Evolutionary conservation across 1,140 invertebrate genomes (phyloP).

Genomic region (Apis dorsata): DNA sequence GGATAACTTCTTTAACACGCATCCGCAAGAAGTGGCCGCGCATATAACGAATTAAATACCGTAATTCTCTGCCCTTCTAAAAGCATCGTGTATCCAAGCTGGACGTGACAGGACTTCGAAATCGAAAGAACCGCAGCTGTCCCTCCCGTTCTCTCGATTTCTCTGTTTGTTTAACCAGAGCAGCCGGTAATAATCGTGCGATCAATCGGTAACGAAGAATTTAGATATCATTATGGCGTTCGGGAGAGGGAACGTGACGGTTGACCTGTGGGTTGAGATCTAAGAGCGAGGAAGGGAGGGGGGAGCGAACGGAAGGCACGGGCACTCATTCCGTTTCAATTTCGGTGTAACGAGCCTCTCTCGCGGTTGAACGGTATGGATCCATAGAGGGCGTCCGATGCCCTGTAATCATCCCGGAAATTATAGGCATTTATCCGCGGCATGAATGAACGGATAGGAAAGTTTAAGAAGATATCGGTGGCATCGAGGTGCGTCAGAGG

Average conservation of each 20-base stretch:
- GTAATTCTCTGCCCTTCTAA: background rate
- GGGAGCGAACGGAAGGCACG: conserved; percentile 15
- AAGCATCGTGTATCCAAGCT: conserved; percentile 7
- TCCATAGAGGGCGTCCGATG: conserved; percentile 62
- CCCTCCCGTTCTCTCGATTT: conserved; percentile 16
- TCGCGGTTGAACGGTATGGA: conserved; percentile 45
- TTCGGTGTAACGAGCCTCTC: conserved; percentile 67
- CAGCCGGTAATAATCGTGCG: conserved; percentile 56
- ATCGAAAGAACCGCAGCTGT: conserved; percentile 34
- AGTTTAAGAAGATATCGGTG: conserved; percentile 76
- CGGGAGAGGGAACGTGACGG: background rate
- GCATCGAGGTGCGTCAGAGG: conserved; percentile 74
- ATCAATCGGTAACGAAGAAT: conserved; percentile 53
- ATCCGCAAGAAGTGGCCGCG: too few relatives aligned
- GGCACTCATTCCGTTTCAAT: conserved; percentile 72
- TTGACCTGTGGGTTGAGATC: background rate
- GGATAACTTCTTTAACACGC: background rate
- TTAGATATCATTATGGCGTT: conserved; percentile 70
- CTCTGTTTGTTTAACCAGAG: conserved; percentile 70
- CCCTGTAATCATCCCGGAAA: conserved; percentile 78
- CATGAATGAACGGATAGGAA: conserved; percentile 77
- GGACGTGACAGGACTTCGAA: conserved; percentile 11
- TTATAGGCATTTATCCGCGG: conserved; percentile 78
- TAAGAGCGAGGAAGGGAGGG: background rate
- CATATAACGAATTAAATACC: too few relatives aligned